Conservation (phyloP, 2,113 vertebrate species). For the Neolamprologus longior region DNA sequence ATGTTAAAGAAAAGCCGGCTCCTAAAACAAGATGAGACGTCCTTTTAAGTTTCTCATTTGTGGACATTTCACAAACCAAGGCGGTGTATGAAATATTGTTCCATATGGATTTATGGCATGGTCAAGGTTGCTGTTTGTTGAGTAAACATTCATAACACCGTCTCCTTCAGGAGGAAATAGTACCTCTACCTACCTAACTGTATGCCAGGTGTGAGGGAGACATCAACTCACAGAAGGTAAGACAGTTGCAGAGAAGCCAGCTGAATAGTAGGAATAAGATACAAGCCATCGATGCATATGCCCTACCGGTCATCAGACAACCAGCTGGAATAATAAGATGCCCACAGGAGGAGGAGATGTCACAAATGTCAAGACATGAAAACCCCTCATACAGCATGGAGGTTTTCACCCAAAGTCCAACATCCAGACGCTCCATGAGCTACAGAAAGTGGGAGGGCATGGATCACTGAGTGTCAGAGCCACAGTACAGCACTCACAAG, state of each 20-base stretch:
- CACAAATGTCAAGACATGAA: not conserved
- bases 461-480: not conserved
- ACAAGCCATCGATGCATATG: not conserved
- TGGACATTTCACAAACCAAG: not conserved
- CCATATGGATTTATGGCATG: not conserved
- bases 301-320: not conserved
- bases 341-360: not conserved
- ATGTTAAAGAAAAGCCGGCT: not conserved
- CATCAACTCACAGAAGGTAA: not conserved
- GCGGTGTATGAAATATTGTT: not conserved
- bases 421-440: not conserved
- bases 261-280: not conserved
- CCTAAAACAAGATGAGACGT: slow-evolving; percentile 9
- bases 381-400: fast-evolving
- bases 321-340: not conserved
- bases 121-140: not conserved
- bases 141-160: not conserved
- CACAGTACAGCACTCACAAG: not conserved
- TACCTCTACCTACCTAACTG: not conserved
- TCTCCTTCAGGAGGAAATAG: not conserved
- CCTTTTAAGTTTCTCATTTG: slow-evolving; percentile 5
- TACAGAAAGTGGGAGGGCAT: not conserved
- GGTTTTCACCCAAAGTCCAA: not conserved
- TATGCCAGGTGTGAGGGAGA: not conserved
- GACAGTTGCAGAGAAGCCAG: not conserved